Base-by-base conservation (phyloP, 2,888 invertebrate genomes). In the Agrypnus murinus region DNA sequence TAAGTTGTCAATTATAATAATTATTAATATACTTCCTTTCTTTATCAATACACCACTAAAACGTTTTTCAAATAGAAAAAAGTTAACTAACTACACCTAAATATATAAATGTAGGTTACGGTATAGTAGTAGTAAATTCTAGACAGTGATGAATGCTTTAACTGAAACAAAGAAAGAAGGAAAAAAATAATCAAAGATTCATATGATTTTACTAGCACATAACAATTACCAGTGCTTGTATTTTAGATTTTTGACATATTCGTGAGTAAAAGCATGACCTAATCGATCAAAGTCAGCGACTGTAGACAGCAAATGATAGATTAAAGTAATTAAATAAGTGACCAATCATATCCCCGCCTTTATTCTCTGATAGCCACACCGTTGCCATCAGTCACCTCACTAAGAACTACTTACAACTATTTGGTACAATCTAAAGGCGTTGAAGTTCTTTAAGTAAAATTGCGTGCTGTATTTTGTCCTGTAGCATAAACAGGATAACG, bases 261-360 rank as follows among this genome's bases (percentile, higher is more conserved):
- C 69, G 65, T 72, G 72, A 72, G 68, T 40, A 62, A 62, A 58
- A 64, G 60, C 60, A 59, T 65, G 73, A 76, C 72, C 81, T 81
- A 79, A 84, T 84, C 84, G 83, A 81, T 84, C 84, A 84, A 84
- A 82, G 84, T 84, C 84, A 84, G 78, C 77, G 77, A 81, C 81
- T 81, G 82, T 80, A 83, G 84, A 84, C 84, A 82, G 81, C 80
- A 80, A 82, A 83, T 84, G 84, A 84, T 84, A 84, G 84, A 84
- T 84, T 80, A 81, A 80, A 81, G 83, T 84, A 84, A 84, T 84
- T 84, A 84, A 84, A 84, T 84, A 84, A 84, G 83, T 84, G 84
- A 84, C 84, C 84, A 84, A 84, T 84, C 84, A 84, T 84, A 84
- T 83, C 83, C 81, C 80, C 83, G 82, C 82, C 82, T 81, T 83